phyloP scores from a whole-genome alignment of 2,797 vertebrate genomes.

The Choloepus didactylus region DNA sequence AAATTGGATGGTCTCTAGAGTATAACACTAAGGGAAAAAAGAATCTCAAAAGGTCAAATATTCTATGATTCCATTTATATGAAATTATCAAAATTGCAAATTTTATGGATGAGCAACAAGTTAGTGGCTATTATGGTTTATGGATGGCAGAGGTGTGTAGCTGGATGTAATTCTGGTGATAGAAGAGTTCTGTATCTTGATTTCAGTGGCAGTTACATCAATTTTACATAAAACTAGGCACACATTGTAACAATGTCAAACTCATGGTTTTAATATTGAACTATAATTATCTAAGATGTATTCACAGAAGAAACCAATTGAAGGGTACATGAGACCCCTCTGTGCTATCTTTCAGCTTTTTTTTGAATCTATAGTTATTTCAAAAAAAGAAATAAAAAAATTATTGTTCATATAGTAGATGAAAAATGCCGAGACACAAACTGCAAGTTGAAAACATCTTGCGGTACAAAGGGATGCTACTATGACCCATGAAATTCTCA shows the following conservation, averaged over 20 bases:
- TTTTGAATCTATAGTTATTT: background rate
- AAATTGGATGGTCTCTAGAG: too few relatives aligned
- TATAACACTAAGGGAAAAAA: too few relatives aligned
- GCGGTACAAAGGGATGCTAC: background rate
- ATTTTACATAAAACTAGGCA: too few relatives aligned
- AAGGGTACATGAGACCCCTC: background rate
- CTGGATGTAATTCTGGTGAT: too few relatives aligned
- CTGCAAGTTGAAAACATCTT: background rate
- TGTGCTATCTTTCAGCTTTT: background rate
- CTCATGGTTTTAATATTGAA: background rate
- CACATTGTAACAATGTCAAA: background rate
- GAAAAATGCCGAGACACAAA: background rate
- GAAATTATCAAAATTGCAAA: too few relatives aligned
- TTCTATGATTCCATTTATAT: too few relatives aligned
- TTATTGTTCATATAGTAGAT: background rate
- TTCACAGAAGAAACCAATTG: background rate
- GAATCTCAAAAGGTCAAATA: too few relatives aligned
- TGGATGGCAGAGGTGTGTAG: too few relatives aligned
- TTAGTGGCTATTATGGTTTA: too few relatives aligned
- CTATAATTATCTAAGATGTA: background rate
- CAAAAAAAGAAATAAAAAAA: background rate
- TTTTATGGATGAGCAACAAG: too few relatives aligned
- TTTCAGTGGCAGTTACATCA: too few relatives aligned
- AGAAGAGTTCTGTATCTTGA: too few relatives aligned
- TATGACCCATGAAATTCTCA: background rate